These are phyloP conservation scores for Aphaenogaster ashmeadi DNA, from an alignment of 1,140 invertebrate species.

Conservation along the genomic window DNA sequence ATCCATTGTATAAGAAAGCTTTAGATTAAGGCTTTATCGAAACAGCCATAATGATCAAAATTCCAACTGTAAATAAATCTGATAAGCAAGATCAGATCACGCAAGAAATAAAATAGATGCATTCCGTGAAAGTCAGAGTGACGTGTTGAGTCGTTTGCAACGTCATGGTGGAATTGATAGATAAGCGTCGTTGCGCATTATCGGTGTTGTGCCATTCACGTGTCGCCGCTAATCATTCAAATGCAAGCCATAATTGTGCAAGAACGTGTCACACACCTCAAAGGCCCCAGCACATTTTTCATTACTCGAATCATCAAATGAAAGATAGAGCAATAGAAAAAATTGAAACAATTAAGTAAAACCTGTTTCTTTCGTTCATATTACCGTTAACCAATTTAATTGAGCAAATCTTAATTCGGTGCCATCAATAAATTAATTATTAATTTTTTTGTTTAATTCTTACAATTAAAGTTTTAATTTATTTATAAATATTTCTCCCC, in stretches of 20 bases:
- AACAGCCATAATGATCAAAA: neutral
- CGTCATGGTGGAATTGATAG: neutral
- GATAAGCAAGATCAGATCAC: neutral
- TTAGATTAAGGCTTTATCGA: neutral
- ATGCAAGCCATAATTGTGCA: neutral
- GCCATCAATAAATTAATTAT: neutral
- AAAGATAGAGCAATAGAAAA: neutral
- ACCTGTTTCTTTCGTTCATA: neutral
- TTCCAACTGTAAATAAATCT: neutral
- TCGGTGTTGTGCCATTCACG: constrained; percentile 6
- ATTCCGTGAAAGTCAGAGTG: neutral
- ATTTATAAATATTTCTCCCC: neutral
- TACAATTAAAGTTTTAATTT: neutral
- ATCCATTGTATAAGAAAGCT: neutral
- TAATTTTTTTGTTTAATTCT: neutral
- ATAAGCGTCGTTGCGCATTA: constrained; percentile 21
- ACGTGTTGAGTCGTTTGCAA: neutral
- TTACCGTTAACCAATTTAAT: neutral
- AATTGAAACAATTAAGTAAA: neutral
- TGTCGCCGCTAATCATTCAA: constrained; percentile 18
- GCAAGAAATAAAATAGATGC: neutral
- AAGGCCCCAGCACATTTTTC: neutral
- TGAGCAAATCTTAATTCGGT: neutral
- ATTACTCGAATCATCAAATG: neutral
- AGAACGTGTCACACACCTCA: neutral